phyloP scores from a whole-genome alignment of 2,797 vertebrate genomes.

The Champsocephalus gunnari region DNA sequence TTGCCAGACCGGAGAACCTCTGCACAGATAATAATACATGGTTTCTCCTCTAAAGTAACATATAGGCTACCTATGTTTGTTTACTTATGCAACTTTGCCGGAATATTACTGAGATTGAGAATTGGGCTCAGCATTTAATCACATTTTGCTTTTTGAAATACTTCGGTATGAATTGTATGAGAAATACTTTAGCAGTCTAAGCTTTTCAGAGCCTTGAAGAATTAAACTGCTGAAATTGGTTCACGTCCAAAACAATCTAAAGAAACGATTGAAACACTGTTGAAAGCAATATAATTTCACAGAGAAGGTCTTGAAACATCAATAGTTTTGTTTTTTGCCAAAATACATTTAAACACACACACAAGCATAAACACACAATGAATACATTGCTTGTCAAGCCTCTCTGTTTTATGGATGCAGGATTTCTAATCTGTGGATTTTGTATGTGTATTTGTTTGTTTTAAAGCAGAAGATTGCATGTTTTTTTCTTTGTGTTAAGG shows the following conservation, averaged over 20 bases:
- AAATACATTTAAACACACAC: slow-evolving; percentile 31
- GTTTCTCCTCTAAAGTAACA: slow-evolving; percentile 18
- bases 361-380: not conserved
- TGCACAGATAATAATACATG: not conserved
- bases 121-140: slow-evolving; percentile 40
- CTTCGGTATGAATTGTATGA: slow-evolving; percentile 45
- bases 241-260: slow-evolving; percentile 70
- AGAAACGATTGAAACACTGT: slow-evolving; percentile 48
- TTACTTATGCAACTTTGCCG: not conserved
- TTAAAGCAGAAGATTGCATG: not conserved
- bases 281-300: slow-evolving; percentile 64
- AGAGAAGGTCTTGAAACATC: slow-evolving; percentile 54
- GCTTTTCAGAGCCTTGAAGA: slow-evolving; percentile 54
- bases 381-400: slow-evolving; percentile 29
- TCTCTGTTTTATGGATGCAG: slow-evolving; percentile 22
- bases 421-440: not conserved
- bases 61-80: slow-evolving; percentile 3
- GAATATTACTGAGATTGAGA: slow-evolving; percentile 19
- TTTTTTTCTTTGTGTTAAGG: not conserved
- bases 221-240: slow-evolving; percentile 62
- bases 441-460: not conserved
- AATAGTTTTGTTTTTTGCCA: slow-evolving; percentile 38
- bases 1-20: not conserved
- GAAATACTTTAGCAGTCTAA: slow-evolving; percentile 52
- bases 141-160: slow-evolving; percentile 45